phyloP scores from a whole-genome alignment of 2,888 invertebrate genomes.

The Gymnosoma rotundatum region DNA sequence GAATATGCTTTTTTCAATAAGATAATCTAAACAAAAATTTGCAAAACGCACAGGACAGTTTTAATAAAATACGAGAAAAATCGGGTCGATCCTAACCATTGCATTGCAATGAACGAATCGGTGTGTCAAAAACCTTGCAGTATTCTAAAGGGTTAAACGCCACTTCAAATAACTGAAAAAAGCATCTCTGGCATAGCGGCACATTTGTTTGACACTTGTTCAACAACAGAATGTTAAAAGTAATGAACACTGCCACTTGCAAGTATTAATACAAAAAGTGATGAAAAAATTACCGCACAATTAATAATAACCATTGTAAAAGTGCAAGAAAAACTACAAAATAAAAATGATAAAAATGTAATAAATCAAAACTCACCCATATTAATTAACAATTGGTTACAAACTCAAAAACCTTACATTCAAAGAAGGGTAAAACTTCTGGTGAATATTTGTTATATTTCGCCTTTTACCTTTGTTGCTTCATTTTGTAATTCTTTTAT shows the following conservation, averaged over 20 bases:
- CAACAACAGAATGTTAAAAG: background rate
- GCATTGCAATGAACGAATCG: too few species aligned
- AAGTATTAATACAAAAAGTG: background rate
- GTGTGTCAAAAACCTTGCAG: too few species aligned
- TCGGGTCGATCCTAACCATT: too few species aligned
- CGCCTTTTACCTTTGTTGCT: conserved; percentile 16
- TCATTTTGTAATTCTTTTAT: conserved; percentile 19
- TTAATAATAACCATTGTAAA: conserved; percentile 11
- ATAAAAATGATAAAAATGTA: background rate
- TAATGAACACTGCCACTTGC: conserved; percentile 36
- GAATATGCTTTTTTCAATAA: too few species aligned
- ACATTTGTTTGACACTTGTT: conserved; percentile 41
- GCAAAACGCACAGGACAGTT: too few species aligned
- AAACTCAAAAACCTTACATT: background rate
- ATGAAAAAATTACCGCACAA: background rate
- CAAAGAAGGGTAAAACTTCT: conserved; percentile 13
- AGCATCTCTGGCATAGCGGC: conserved; percentile 33
- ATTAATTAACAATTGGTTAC: conserved; percentile 4
- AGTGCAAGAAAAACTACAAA: background rate
- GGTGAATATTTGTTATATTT: conserved; percentile 5
- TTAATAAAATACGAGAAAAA: too few species aligned
- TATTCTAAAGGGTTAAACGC: conserved; percentile 7
- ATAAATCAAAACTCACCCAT: conserved; percentile 49
- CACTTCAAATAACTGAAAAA: background rate
- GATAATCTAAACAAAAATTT: too few species aligned